Conservation (phyloP, 2,113 vertebrate genomes). For the Alces alces region DNA sequence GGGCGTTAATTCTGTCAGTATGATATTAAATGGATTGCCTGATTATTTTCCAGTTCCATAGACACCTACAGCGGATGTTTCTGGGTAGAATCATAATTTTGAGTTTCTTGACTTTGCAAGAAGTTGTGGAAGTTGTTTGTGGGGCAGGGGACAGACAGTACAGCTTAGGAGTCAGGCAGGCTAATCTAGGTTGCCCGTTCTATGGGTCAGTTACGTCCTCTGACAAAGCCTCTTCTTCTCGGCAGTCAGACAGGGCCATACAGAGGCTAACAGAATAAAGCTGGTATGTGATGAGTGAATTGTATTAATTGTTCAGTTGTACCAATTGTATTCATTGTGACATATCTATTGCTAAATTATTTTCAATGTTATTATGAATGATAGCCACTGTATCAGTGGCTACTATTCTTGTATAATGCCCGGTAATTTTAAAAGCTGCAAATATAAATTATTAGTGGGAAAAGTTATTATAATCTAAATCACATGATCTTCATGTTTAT, state of each 20-base stretch:
- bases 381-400: background rate
- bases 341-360: background rate
- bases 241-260: background rate
- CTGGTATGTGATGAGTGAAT: background rate
- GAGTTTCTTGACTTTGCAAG: constrained; percentile 10
- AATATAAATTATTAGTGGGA: background rate
- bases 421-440: background rate
- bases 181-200: background rate
- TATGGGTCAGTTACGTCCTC: background rate
- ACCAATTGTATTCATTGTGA: background rate
- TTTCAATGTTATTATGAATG: background rate
- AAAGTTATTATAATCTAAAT: background rate
- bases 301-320: background rate
- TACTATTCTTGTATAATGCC: background rate
- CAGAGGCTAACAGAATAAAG: background rate
- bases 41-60: background rate
- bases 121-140: background rate
- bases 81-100: background rate
- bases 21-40: background rate
- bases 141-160: background rate
- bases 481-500: background rate
- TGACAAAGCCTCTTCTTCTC: background rate
- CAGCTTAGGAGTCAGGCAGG: background rate
- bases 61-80: background rate
- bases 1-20: background rate